Percentiles rank a stretch among this genome's conserved stretches.
These are phyloP conservation scores for Catocala fraxini DNA, from an alignment of 2,888 invertebrate genomes.

Conservation along the genomic window DNA sequence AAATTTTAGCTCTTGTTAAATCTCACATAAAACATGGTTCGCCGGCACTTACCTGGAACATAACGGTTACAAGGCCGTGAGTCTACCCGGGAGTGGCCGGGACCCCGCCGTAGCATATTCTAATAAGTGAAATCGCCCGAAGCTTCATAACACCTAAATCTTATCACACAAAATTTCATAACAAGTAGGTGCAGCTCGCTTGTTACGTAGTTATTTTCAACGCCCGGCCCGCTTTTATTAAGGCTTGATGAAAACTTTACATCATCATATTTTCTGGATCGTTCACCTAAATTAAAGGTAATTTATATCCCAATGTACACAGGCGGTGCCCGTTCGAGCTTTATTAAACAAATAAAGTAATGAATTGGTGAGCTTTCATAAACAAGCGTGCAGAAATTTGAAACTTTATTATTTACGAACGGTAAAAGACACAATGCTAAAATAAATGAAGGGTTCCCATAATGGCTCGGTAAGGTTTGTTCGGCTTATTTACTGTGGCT, in stretches of 20 bases:
- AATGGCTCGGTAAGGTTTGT: conserved; percentile 46
- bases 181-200: conserved; percentile 57
- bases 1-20: conserved; percentile 41
- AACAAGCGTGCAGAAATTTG: conserved; percentile 76
- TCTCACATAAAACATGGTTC: conserved; percentile 40
- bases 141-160: conserved; percentile 41
- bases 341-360: conserved; percentile 85
- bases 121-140: conserved; percentile 43
- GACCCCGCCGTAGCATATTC: conserved; percentile 27
- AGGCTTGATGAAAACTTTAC: conserved; percentile 80
- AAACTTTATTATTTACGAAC: conserved; percentile 76
- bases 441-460: conserved; percentile 61
- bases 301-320: conserved; percentile 80
- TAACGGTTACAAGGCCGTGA: conserved; percentile 34
- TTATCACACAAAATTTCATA: conserved; percentile 54
- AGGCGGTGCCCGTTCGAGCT: conserved; percentile 75
- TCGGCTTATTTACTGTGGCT: conserved; percentile 41
- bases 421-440: conserved; percentile 63
- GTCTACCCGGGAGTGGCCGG: conserved; percentile 12
- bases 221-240: conserved; percentile 68
- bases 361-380: conserved; percentile 78
- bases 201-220: conserved; percentile 51
- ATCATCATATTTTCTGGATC: conserved; percentile 85
- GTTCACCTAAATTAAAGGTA: conserved; percentile 85
- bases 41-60: conserved; percentile 30